A percentile compares a stretch with the other conserved stretches of the same genome.
Evolutionary conservation across 2,888 invertebrate species (phyloP).

Genomic region (Labia minor): DNA sequence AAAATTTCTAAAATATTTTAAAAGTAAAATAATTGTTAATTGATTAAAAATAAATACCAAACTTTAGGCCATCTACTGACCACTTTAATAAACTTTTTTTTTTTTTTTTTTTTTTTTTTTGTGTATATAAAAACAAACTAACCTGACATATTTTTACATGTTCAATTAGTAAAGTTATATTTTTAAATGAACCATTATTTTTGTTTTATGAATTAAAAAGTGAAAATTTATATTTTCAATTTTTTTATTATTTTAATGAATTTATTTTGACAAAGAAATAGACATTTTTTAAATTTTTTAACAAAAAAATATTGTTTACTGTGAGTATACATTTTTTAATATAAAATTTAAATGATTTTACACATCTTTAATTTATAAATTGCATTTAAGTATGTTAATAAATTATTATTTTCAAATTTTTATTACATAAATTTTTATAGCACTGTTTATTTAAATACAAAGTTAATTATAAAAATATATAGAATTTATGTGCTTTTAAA

Average conservation of each 20-base stretch:
- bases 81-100: neutral
- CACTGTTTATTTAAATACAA: neutral
- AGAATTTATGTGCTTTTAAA: neutral
- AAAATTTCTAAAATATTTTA: too few relatives aligned
- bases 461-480: neutral
- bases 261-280: neutral
- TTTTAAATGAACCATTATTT: neutral
- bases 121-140: slow-evolving; percentile 3
- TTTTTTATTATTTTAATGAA: neutral
- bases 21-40: neutral
- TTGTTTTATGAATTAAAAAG: neutral
- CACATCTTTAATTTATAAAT: too few relatives aligned
- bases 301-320: neutral
- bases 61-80: neutral
- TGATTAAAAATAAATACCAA: neutral
- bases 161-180: neutral
- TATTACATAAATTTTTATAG: too few relatives aligned
- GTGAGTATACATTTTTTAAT: too few relatives aligned
- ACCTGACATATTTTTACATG: neutral
- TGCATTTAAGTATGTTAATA: too few relatives aligned
- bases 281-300: neutral
- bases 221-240: neutral
- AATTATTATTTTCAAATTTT: too few relatives aligned
- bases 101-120: neutral
- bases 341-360: too few relatives aligned